phyloP scores from a whole-genome alignment of 2,797 vertebrate genomes.

The Vipera latastei region DNA sequence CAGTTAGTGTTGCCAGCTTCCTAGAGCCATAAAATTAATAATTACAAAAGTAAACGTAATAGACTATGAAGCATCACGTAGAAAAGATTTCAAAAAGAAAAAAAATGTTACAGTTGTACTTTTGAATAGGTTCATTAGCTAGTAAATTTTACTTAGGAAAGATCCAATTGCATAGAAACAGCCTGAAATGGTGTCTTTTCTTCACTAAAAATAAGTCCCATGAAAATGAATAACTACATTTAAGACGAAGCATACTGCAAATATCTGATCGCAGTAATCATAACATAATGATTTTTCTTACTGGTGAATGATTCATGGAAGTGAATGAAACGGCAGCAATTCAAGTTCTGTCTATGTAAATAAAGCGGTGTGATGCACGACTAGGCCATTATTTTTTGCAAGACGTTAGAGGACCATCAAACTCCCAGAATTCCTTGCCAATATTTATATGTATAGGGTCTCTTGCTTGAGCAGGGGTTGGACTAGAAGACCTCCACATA shows the following conservation, averaged over 20 bases:
- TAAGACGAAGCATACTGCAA: not conserved
- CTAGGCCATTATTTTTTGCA: not conserved
- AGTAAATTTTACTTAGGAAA: not conserved
- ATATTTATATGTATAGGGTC: not conserved
- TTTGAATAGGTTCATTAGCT: not conserved
- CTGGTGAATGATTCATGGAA: not conserved
- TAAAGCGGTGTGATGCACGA: not conserved
- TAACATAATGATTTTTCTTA: not conserved
- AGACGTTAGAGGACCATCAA: not conserved
- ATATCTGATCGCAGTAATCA: not conserved
- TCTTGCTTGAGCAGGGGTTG: not conserved
- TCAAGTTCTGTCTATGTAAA: rapidly evolving
- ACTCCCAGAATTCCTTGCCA: not conserved
- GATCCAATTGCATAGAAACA: not conserved
- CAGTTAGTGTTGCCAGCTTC: not conserved
- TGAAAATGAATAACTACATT: not conserved
- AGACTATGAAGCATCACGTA: not conserved
- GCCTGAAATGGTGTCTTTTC: not conserved
- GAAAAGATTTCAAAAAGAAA: not conserved
- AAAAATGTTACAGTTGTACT: not conserved
- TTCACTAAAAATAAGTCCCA: not conserved
- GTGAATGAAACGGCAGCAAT: not conserved
- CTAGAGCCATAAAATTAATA: not conserved
- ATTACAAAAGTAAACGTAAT: not conserved
- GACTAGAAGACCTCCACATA: not conserved